Percentiles rank a stretch among this genome's conserved stretches.
Conservation (phyloP, 1,140 invertebrate species). For the Plutomurus gul region DNA sequence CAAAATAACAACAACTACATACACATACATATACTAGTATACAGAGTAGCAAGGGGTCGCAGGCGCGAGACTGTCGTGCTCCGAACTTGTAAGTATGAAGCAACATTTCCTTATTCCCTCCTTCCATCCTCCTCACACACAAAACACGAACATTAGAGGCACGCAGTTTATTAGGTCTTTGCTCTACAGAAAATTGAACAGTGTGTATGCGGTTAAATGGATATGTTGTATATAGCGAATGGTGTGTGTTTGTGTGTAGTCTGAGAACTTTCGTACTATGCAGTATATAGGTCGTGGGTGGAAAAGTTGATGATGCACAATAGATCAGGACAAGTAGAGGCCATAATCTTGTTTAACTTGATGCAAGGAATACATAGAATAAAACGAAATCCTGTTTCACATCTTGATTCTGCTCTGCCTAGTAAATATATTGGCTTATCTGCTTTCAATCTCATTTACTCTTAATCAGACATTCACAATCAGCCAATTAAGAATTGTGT, state of each 20-base stretch:
- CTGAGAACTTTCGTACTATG: not conserved
- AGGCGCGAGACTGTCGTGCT: no score
- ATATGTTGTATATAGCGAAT: no score
- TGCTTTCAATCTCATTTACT: slow-evolving; percentile 15
- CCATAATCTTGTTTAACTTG: not conserved
- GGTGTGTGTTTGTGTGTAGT: not conserved
- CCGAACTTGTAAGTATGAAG: no score
- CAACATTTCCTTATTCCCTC: slow-evolving; percentile 7
- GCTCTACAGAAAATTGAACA: not conserved
- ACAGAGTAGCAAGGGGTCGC: no score
- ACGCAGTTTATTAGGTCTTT: not conserved
- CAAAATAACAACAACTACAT: no score
- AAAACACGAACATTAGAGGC: not conserved
- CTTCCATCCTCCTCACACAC: not conserved
- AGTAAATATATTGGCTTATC: no score
- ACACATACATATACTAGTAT: no score
- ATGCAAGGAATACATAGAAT: not conserved
- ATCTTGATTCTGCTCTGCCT: no score
- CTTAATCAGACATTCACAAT: slow-evolving; percentile 27
- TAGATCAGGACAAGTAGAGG: not conserved
- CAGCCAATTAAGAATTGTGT: slow-evolving; percentile 11
- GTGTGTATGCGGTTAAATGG: no score
- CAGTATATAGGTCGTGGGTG: no score
- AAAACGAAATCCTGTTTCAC: not conserved
- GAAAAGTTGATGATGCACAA: not conserved